Conservation (phyloP, 64 coral and sea anemone species). For the Actinia equina region DNA sequence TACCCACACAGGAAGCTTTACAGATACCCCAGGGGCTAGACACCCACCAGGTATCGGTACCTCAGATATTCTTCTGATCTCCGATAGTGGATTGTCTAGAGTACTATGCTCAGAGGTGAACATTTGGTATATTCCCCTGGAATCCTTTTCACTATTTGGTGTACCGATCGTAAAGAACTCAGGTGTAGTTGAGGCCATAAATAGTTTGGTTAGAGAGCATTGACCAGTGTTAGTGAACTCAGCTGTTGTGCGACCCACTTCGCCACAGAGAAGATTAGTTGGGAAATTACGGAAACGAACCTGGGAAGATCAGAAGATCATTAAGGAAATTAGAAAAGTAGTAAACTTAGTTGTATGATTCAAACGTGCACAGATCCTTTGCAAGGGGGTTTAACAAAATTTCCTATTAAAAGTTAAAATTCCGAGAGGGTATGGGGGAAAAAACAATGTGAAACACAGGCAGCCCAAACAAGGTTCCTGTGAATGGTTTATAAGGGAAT, state of each 20-base stretch:
- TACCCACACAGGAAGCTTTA: conserved; percentile 86
- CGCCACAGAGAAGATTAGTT: conserved; percentile 71
- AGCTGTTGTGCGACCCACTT: conserved; percentile 69
- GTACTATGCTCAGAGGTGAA: background rate
- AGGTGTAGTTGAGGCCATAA: conserved; percentile 58
- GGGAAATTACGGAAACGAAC: conserved; percentile 77
- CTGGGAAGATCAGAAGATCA: conserved; percentile 1
- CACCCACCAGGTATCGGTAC: conserved; percentile 60
- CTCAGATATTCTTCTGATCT: conserved; percentile 56
- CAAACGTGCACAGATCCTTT: too few relatives aligned
- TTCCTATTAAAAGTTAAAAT: too few relatives aligned
- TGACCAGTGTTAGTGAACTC: conserved; percentile 78
- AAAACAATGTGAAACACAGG: too few relatives aligned
- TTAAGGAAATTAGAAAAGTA: background rate
- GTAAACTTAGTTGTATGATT: too few relatives aligned
- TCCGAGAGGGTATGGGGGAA: too few relatives aligned
- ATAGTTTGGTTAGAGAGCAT: conserved; percentile 64
- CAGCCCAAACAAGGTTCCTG: too few relatives aligned
- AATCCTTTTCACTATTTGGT: background rate
- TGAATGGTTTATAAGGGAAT: too few relatives aligned
- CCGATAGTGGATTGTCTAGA: background rate
- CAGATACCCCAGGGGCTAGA: conserved; percentile 48
- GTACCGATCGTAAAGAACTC: conserved; percentile 73
- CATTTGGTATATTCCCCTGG: conserved; percentile 37
- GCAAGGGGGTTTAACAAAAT: too few relatives aligned